These are phyloP conservation scores for Calypte anna DNA, from an alignment of 2,113 vertebrate species.

Conservation along the genomic window DNA sequence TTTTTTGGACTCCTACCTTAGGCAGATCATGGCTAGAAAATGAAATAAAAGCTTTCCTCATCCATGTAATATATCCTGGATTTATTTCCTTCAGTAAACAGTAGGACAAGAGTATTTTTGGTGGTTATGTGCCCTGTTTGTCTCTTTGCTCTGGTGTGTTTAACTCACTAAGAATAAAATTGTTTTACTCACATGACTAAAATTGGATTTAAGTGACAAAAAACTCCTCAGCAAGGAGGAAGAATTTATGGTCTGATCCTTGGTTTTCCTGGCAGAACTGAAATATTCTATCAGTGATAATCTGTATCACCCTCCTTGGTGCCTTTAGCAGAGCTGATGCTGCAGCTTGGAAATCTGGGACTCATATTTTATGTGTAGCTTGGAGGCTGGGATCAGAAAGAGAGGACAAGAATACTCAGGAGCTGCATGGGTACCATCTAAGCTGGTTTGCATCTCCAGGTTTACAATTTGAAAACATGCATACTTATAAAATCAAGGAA, in stretches of 20 bases:
- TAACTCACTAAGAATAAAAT: background rate
- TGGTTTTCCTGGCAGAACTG: background rate
- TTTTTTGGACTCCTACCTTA: background rate
- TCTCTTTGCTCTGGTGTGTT: background rate
- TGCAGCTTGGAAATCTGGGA: background rate
- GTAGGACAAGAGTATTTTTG: background rate
- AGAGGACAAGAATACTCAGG: rapidly evolving
- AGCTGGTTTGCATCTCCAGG: background rate
- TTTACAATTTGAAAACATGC: background rate
- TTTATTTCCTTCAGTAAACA: background rate
- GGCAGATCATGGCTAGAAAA: background rate
- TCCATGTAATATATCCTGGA: too few relatives aligned
- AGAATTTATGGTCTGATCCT: background rate
- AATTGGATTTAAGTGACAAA: background rate
- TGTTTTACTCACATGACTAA: rapidly evolving
- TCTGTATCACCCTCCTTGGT: rapidly evolving
- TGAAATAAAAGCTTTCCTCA: background rate
- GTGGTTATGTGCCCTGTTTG: background rate
- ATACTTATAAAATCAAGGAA: background rate
- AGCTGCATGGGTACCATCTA: background rate
- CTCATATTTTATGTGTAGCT: rapidly evolving
- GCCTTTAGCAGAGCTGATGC: rapidly evolving
- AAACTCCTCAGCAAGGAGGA: background rate
- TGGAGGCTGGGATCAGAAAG: background rate
- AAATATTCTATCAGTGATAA: rapidly evolving